Evolutionary conservation across 2,797 vertebrate genomes (phyloP).

Genomic region (Sebastes trivittatus): DNA sequence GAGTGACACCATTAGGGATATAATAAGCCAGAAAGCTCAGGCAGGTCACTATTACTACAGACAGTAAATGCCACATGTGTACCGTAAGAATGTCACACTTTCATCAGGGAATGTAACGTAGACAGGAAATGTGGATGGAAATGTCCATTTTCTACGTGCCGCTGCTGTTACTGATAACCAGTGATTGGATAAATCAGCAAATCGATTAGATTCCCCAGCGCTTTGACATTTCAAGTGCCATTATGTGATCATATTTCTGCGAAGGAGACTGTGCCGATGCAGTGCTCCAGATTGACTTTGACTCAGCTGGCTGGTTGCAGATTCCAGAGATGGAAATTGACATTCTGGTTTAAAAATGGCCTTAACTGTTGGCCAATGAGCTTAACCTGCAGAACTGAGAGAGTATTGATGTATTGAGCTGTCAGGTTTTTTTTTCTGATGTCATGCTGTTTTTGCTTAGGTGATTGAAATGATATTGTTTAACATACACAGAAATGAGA

Average conservation of each 20-base stretch:
- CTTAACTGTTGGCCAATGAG: slow-evolving; percentile 24
- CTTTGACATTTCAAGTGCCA: slow-evolving; percentile 63
- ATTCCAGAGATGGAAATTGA: slow-evolving; percentile 55
- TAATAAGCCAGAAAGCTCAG: not conserved
- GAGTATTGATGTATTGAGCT: not conserved
- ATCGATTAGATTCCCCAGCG: slow-evolving; percentile 43
- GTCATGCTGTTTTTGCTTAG: not conserved
- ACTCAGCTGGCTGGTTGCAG: slow-evolving; percentile 31
- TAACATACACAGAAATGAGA: not conserved
- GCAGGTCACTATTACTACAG: not conserved
- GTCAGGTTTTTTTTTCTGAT: not conserved
- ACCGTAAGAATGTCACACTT: not conserved
- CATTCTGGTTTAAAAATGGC: slow-evolving; percentile 57
- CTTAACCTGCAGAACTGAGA: slow-evolving; percentile 19
- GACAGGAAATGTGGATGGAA: slow-evolving; percentile 13
- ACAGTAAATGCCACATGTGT: not conserved
- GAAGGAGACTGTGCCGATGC: slow-evolving; percentile 13
- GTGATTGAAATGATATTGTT: not conserved
- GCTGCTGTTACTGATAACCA: slow-evolving; percentile 28
- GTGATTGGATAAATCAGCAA: slow-evolving; percentile 53
- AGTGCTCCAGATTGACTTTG: slow-evolving; percentile 56
- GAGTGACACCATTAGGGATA: not conserved
- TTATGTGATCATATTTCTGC: slow-evolving; percentile 54
- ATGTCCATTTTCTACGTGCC: slow-evolving; percentile 16
- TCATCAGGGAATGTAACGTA: not conserved